phyloP scores from a whole-genome alignment of 30 jellyfish, hydroid and myxozoan genomes.

The Chrysaora quinquecirrha region DNA sequence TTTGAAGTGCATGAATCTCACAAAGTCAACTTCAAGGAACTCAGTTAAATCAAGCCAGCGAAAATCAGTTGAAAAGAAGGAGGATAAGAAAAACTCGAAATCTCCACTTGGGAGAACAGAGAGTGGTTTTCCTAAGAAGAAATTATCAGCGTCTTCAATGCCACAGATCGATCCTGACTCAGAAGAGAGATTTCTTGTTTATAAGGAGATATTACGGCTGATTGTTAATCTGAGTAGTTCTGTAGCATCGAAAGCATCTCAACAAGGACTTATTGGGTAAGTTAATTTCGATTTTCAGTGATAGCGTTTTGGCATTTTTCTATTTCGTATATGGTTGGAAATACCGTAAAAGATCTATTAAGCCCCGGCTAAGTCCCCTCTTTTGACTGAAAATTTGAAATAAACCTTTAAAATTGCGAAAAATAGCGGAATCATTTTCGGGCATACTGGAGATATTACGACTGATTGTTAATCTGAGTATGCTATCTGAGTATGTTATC shows the following conservation, averaged over 20 bases:
- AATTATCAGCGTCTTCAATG: conserved; percentile 48
- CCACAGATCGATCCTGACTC: conserved; percentile 56
- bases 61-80: conserved; percentile 45
- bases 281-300: too few relatives aligned
- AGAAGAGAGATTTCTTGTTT: conserved; percentile 60
- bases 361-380: too few relatives aligned
- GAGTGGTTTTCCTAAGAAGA: conserved; percentile 36
- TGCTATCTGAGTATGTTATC: too few relatives aligned
- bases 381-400: too few relatives aligned
- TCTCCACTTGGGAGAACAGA: conserved; percentile 29
- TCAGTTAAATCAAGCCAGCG: conserved; percentile 38
- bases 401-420: too few relatives aligned
- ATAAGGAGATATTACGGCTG: conserved; percentile 80
- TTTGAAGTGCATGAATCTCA: conserved; percentile 29
- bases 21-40: conserved; percentile 29
- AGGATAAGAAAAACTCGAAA: conserved; percentile 48
- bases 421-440: too few relatives aligned
- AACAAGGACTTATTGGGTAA: conserved; percentile 86
- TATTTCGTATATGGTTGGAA: too few relatives aligned
- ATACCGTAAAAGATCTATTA: too few relatives aligned
- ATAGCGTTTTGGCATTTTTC: too few relatives aligned
- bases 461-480: too few relatives aligned
- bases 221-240: conserved; percentile 91
- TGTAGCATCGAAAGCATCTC: conserved; percentile 97
- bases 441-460: too few relatives aligned